Evolutionary conservation across 1,140 invertebrate species (phyloP), one percentile per base, ranked within the genome.

Genomic region (Pachypeltis micranthus): DNA sequence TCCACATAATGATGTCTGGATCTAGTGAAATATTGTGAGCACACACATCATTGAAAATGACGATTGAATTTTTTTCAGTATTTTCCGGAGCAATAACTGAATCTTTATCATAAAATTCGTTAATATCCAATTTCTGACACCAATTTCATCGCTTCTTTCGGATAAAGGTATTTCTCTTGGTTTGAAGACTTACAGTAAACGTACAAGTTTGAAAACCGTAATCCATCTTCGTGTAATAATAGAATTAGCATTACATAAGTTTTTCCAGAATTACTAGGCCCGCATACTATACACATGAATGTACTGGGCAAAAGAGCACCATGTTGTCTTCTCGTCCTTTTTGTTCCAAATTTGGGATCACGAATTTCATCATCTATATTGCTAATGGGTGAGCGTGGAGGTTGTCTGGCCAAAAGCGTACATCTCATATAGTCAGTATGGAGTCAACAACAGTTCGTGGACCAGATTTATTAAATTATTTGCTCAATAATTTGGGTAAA

Each of bases 21-120:
- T 70, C 73, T 75, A 63, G 67, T 67, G 68, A 74, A 74, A 67
- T 72, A 73, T 44, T 69, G 39, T 75, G 70, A 66, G 70, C 72
- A 2, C 69, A 65, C 1, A 75, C 65, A 64, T 77, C 71, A 65
- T 77, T 74, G 54, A 77, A 76, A 44, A 74, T 74, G 61, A 75
- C 7, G 16, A 70, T 28, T 14, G 70, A 70, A 67, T 74, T 73
- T 12, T 59, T 27, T 63, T 55, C 54, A 2, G 70, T 69, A 25
- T 73, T 59, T 2, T 66, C 25, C 1, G 70, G 69, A 16, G 51
- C 10, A n/a, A 72, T 63, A 7, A 74, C 69, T 51, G 70, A 44
- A 23, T 69, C 67, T 66, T 71, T 66, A 23, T 66, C 23, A 39
- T 10, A 21, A 65, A 57, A 71, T 51, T 65, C 51, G 63, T 66